Conservation (phyloP, 2,797 vertebrate genomes). For the Danio jaintianensis region DNA sequence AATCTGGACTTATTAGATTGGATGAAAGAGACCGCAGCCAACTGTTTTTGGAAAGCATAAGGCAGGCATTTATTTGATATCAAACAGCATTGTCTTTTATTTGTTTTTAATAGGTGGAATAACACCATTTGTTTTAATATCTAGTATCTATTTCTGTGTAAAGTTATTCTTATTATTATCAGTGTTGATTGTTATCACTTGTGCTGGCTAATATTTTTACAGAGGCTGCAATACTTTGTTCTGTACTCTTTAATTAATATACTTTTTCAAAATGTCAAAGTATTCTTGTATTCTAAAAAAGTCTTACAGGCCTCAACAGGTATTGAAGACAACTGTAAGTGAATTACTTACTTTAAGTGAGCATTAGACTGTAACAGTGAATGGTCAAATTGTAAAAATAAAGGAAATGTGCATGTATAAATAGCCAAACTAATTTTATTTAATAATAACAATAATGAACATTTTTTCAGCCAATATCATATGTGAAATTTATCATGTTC, state of each 20-base stretch:
- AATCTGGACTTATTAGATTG: neutral
- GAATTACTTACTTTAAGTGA: neutral
- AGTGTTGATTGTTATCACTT: neutral
- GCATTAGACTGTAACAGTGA: neutral
- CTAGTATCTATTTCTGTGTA: neutral
- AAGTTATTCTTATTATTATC: neutral
- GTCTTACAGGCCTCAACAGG: neutral
- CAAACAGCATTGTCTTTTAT: conserved; percentile 12
- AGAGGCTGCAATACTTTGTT: too few relatives aligned
- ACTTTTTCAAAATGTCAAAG: neutral
- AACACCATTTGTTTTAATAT: neutral
- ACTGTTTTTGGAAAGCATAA: conserved; percentile 5
- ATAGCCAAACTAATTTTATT: too few relatives aligned
- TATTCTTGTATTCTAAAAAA: neutral
- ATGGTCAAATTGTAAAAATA: neutral
- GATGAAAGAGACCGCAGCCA: neutral
- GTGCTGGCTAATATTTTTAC: neutral
- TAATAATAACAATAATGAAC: too few relatives aligned
- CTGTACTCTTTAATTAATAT: neutral
- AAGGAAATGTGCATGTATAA: neutral
- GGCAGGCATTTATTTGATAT: conserved; percentile 3
- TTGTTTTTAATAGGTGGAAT: neutral
- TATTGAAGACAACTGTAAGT: neutral
- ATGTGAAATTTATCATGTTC: neutral
- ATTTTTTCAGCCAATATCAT: neutral